Base-by-base conservation (phyloP, 2,797 vertebrate genomes). In the Eurystomus glaucurus region DNA sequence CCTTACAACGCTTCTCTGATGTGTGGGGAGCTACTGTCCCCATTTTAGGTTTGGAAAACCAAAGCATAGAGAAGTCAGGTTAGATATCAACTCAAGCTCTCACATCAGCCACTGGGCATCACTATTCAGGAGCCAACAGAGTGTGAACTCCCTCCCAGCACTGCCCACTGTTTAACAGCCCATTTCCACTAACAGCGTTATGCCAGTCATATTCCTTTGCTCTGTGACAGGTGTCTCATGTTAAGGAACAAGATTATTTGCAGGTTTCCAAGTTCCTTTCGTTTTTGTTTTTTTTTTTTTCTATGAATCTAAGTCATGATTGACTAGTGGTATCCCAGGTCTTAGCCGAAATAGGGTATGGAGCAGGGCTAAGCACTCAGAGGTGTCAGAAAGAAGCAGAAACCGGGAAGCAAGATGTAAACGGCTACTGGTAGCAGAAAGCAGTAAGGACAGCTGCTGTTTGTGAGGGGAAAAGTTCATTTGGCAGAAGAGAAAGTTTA, bases 191-290 rank as follows among this genome's bases (percentile, higher is more conserved):
- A 58, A 55, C 57, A 77, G 50, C 26, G 35, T 46, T 28, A 43
- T 58, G 35, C 29, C 72, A 39, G 45, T 76, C 48, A n/a, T 11
- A 68, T 25, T 54, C 61, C 26, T 61, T 71, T 4, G 1, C 28
- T 64, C 28, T 11, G 3, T 50, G 33, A 37, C 22, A n/a, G 26
- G 46, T 69, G 92, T 22, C 46, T 88, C 37, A 50, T 29, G 15
- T 70, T 78, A 48, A 88, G 43, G 9, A 85, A 45, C 29, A 51
- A 55, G 25, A 57, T 54, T 81, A 78, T 71, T 86, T 84, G 19
- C 45, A 80, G 35, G 15, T 68, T 91, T 71, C 41, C 28, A 57
- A 64, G 43, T 33, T 82, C 1, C 2, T 45, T 33, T 58, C 19
- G 0, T 28, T 5, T 21, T 62, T n/a, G n/a, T 81, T 62, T 45